Evolutionary conservation across 2,113 vertebrate species (phyloP).

Genomic region (Psilopogon haemacephalus): DNA sequence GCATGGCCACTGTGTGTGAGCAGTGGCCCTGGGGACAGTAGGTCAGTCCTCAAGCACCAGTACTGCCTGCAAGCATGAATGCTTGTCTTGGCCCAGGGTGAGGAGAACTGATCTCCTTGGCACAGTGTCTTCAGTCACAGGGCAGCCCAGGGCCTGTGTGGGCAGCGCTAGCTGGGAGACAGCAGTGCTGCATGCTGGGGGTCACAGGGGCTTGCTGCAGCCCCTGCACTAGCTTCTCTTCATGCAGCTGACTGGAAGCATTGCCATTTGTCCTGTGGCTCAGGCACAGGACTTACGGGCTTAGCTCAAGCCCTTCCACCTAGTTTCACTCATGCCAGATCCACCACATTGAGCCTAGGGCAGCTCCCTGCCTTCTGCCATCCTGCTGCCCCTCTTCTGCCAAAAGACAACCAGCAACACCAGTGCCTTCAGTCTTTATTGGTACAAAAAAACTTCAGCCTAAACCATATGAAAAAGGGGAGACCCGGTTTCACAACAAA

Average conservation of each 20-base stretch:
- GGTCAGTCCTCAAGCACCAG: accelerated
- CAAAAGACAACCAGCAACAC: accelerated
- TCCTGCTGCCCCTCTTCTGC: background rate
- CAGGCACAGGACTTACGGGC: background rate
- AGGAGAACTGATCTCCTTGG: background rate
- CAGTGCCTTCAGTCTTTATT: conserved; percentile 41
- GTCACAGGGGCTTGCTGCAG: background rate
- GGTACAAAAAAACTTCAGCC: conserved; percentile 42
- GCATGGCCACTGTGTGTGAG: accelerated
- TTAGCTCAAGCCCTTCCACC: background rate
- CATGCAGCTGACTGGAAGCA: accelerated
- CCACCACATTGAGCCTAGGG: accelerated
- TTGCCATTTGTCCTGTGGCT: background rate
- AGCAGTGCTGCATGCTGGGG: too few relatives aligned
- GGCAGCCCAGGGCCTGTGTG: background rate
- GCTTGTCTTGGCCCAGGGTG: background rate
- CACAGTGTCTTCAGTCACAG: too few relatives aligned
- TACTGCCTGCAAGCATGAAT: too few relatives aligned
- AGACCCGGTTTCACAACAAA: background rate
- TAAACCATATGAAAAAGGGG: conserved; percentile 2
- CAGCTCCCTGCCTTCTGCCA: background rate
- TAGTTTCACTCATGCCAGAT: too few relatives aligned
- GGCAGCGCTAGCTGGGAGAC: background rate
- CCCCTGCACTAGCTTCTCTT: background rate
- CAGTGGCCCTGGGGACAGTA: accelerated